Percentiles rank a stretch among this genome's conserved stretches.
Conservation (phyloP, 92 coral and sea anemone species). For the Epizoanthus fatuus region DNA sequence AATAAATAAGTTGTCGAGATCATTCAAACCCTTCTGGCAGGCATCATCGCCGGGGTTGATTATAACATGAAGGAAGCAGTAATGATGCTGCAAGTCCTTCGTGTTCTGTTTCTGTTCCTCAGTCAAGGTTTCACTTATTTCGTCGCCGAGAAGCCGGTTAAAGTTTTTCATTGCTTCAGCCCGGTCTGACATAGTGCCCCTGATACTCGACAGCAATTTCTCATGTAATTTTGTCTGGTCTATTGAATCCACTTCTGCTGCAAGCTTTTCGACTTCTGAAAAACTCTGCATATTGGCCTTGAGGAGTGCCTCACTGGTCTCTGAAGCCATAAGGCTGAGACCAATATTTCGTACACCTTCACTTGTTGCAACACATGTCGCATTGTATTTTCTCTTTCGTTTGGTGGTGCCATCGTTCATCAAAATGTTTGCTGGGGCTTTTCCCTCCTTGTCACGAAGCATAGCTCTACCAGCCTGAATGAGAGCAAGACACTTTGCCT, state of each 20-base stretch:
- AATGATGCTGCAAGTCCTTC: constrained; percentile 21
- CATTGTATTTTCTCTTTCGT: constrained; percentile 9
- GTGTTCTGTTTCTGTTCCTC: background rate
- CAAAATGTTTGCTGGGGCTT: constrained; percentile 13
- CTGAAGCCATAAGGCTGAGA: constrained; percentile 11
- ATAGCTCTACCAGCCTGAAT: constrained; percentile 31
- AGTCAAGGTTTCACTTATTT: background rate
- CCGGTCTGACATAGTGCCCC: constrained; percentile 24
- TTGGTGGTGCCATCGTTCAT: constrained; percentile 27
- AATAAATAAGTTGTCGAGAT: constrained; percentile 23
- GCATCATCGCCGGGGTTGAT: background rate
- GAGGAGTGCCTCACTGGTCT: constrained; percentile 10
- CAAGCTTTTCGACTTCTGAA: constrained; percentile 15
- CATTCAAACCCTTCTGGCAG: constrained; percentile 20
- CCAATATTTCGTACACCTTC: constrained; percentile 15
- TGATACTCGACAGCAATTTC: constrained; percentile 13
- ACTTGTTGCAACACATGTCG: constrained; percentile 8
- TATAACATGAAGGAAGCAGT: constrained; percentile 19
- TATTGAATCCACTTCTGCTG: constrained; percentile 6
- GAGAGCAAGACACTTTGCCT: constrained; percentile 36
- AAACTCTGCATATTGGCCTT: constrained; percentile 14
- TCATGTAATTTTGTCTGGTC: constrained; percentile 3
- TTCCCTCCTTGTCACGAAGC: constrained; percentile 16
- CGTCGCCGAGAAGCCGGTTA: background rate
- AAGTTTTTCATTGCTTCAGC: constrained; percentile 5